Base-by-base conservation (phyloP, 2,113 vertebrate genomes). In the Rhabdomys dilectus region DNA sequence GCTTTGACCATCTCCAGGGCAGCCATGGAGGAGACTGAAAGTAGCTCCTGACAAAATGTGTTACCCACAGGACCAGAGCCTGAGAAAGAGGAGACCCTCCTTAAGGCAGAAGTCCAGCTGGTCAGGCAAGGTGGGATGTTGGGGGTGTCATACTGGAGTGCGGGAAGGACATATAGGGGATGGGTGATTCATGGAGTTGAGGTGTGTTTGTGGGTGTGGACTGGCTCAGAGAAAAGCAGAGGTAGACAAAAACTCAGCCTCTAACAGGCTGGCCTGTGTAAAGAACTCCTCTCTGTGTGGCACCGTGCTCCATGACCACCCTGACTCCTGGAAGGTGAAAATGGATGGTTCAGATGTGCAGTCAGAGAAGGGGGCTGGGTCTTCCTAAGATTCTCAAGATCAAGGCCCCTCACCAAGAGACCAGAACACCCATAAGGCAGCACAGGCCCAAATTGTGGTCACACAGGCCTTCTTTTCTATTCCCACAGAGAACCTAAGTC, bases 191-290 rank as follows among this genome's bases (percentile, higher is more conserved):
- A 34, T 39, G 48, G 48, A 39, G 34, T 22, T 22, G 62, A 24
- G 7, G 21, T 3, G 16, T 15, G 17, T 22, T 1, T 62, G 56
- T 42, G 10, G 34, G 19, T 12, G 26, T 0, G 22, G 34, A 0
- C 0, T 29, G 68, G 17, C 48, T 84, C 24, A 56, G 66, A 56
- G 62, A 72, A 80, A 31, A 48, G 58, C 34, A 21, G 62, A 48
- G 8, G 24, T 10, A 64, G 6, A 15, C 1, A 19, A 73, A 85
- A 21, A 19, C 2, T 10, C 29, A 36, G 60, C 85, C 78, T 87
- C 89, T 4, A 29, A 9, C 13, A 86, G 22, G 1, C 22, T 6
- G 0, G 1, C 29, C 60, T 81, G 24, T 4, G 6, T 45, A 60
- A 58, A 91, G 72, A 48, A 29, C 45, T 53, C 5, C 85, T 22